These are phyloP conservation scores for Rhinolophus sinicus DNA, from an alignment of 2,113 vertebrate species.

Conservation along the genomic window DNA sequence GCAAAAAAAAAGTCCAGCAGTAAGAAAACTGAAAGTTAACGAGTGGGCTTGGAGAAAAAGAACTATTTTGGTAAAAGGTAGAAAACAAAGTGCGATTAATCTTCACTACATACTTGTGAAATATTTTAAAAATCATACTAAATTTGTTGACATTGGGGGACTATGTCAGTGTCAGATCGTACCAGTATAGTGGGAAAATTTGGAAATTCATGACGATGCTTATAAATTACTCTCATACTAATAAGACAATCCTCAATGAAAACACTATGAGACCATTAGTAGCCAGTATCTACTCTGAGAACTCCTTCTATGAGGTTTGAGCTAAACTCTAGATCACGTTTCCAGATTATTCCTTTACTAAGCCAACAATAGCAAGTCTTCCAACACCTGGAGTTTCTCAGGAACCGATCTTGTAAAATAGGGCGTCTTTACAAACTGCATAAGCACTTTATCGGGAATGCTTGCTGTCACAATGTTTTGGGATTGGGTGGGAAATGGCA, in stretches of 20 bases:
- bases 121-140: neutral
- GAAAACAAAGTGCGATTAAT: conserved; percentile 26
- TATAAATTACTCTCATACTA: neutral
- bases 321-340: neutral
- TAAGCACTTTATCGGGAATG: neutral
- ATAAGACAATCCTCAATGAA: neutral
- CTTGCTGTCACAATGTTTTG: neutral
- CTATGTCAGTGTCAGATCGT: neutral
- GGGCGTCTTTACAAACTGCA: neutral
- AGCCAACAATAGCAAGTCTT: neutral
- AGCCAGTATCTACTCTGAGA: neutral
- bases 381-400: conserved; percentile 10
- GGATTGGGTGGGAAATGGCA: neutral
- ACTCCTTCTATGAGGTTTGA: neutral
- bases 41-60: neutral
- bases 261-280: neutral
- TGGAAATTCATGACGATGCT: neutral
- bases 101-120: neutral
- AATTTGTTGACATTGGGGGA: neutral
- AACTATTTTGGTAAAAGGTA: neutral
- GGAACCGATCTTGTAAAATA: neutral
- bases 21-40: neutral
- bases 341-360: neutral
- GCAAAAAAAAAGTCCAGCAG: neutral
- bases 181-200: neutral